Base-by-base conservation (phyloP, 1,140 invertebrate species). In the Planococcus citri region DNA sequence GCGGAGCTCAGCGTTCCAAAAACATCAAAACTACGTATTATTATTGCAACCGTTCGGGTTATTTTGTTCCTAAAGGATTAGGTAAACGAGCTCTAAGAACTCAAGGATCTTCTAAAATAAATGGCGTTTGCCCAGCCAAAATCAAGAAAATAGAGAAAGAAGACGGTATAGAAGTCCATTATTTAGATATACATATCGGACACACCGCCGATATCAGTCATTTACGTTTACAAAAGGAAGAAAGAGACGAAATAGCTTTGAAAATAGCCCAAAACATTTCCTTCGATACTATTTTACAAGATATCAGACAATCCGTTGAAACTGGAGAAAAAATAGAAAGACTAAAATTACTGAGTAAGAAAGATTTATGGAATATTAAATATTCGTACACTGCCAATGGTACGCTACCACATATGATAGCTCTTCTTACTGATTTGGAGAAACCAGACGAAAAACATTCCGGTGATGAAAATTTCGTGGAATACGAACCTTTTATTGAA, bases 101-200 rank as follows among this genome's bases (percentile, higher is more conserved):
- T n/a, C 33, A 71, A 29, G 70, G 70, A 29, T 24, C 38, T 27
- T 68, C 64, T 22, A 71, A 71, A 68, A 71, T 71, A 25, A 71
- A 71, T 57, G 33, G 70, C 33, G 64, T 51, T 12, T 71, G 70
- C 29, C 70, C 70, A 27, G 61, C 70, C 14, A 68, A 68, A 27
- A 71, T 71, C 6, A 71, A 64, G 25, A 64, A 25, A 17, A 25
- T 64, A 3, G 60, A 64, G 24, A 64, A 64, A 64, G 21, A 24
- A 24, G 24, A 27, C 60, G 70, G 38, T 25, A 27, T 71, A 17
- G 38, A 69, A 57, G 37, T 27, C 22, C 33, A 71, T 9, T 27
- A 68, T 29, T 37, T 57, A 2, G 57, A 68, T n/a, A 57, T 17
- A 21, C 70, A 71, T 60, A 25, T 71, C 12, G 70, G 70, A 17